phyloP scores from a whole-genome alignment of 1,140 invertebrate species.

The Trypoxylus dichotomus region DNA sequence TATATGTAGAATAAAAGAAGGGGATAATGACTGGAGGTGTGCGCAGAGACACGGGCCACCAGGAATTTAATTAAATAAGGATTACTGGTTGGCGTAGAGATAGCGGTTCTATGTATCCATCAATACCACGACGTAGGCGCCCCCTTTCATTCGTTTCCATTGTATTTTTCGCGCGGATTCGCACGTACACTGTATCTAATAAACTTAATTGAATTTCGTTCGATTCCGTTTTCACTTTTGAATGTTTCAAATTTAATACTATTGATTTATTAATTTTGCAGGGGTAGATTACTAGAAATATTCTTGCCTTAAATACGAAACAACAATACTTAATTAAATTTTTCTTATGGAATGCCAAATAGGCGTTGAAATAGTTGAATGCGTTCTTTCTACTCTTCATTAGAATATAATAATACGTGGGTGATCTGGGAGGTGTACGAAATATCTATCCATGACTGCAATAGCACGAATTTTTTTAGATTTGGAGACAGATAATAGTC shows the following conservation, averaged over 20 bases:
- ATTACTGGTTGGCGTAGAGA: conserved; percentile 41
- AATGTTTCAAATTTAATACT: not conserved
- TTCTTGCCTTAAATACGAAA: too few species aligned
- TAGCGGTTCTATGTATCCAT: conserved; percentile 1
- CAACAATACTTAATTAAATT: too few species aligned
- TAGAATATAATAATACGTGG: too few species aligned
- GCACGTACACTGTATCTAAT: conserved; percentile 23
- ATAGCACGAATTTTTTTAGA: too few species aligned
- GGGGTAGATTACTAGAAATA: too few species aligned
- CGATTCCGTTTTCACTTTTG: not conserved
- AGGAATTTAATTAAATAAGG: conserved; percentile 54
- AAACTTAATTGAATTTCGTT: conserved; percentile 18
- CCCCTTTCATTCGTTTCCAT: not conserved
- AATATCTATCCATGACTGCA: too few species aligned
- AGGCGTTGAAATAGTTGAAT: too few species aligned
- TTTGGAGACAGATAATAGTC: too few species aligned
- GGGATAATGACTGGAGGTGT: conserved; percentile 49
- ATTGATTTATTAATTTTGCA: not conserved
- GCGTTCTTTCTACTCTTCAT: too few species aligned
- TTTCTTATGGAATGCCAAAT: too few species aligned
- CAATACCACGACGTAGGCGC: not conserved
- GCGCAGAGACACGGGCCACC: conserved; percentile 39
- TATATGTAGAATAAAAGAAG: conserved; percentile 53
- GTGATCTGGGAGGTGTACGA: too few species aligned
- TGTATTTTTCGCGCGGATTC: not conserved